Conservation (phyloP, 2,113 vertebrate species). For the Oreochromis aureus region DNA sequence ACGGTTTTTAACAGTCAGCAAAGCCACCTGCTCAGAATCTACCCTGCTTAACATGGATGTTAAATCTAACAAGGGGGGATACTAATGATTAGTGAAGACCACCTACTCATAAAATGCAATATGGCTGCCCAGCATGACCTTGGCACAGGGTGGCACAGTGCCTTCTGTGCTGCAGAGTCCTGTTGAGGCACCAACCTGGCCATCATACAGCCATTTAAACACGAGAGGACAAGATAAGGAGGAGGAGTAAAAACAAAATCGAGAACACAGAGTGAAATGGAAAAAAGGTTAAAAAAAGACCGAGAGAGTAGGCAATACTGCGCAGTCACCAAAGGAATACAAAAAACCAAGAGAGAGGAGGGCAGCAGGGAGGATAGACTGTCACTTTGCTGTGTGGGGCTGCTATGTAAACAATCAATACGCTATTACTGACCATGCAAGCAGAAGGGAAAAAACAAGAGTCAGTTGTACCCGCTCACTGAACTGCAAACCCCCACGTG, state of each 20-base stretch:
- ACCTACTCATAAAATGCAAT: conserved; percentile 74
- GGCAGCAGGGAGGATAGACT: conserved; percentile 10
- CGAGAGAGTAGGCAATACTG: not conserved
- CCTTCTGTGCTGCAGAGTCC: conserved; percentile 71
- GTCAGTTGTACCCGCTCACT: conserved; percentile 11
- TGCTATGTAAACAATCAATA: conserved; percentile 67
- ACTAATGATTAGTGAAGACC: conserved; percentile 60
- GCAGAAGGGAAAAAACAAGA: conserved; percentile 47
- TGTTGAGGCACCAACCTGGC: conserved; percentile 55
- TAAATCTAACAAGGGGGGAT: conserved; percentile 59
- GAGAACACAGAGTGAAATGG: not conserved
- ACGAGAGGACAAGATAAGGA: not conserved
- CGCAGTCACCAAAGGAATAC: not conserved
- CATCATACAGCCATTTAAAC: conserved; percentile 50
- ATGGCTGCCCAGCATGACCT: conserved; percentile 75
- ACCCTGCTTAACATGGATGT: conserved; percentile 39
- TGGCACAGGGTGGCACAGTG: conserved; percentile 62
- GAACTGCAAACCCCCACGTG: conserved; percentile 8
- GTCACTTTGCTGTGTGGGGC: conserved; percentile 32
- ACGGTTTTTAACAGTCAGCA: conserved; percentile 8
- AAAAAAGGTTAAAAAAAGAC: not conserved
- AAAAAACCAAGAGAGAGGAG: not conserved
- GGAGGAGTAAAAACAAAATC: not conserved
- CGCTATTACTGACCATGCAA: conserved; percentile 59
- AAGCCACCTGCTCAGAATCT: conserved; percentile 1